These are phyloP conservation scores for Aphodius sticticus DNA, from an alignment of 2,888 invertebrate species.

Conservation along the genomic window DNA sequence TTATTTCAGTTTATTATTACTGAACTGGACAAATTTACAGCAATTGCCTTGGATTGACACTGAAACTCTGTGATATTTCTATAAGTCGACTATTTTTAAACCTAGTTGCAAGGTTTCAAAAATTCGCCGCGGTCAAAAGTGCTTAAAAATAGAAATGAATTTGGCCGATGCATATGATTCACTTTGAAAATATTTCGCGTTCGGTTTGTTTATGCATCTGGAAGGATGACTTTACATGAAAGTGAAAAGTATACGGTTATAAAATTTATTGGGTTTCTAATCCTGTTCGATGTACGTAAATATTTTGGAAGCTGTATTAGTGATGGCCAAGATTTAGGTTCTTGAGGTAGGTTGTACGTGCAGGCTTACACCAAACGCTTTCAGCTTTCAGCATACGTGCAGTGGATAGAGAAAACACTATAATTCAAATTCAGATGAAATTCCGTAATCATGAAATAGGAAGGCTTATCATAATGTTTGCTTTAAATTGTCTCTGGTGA, in stretches of 20 bases:
- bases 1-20: neutral
- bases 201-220: neutral
- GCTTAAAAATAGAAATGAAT: conserved; percentile 4
- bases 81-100: neutral
- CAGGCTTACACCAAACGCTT: neutral
- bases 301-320: neutral
- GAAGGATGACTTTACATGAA: neutral
- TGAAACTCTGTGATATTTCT: neutral
- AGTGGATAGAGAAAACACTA: too few relatives aligned
- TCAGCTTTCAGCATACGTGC: too few relatives aligned
- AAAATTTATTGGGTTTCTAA: neutral
- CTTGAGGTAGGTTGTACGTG: conserved; percentile 8
- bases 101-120: neutral
- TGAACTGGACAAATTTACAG: neutral
- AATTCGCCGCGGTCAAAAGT: neutral
- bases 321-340: neutral
- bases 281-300: conserved; percentile 12
- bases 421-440: too few relatives aligned
- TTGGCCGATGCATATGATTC: neutral
- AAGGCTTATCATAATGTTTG: too few relatives aligned
- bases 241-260: neutral
- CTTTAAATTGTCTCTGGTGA: too few relatives aligned
- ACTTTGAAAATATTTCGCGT: neutral
- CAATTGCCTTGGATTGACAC: neutral
- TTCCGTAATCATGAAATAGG: too few relatives aligned